Evolutionary conservation across 2,113 vertebrate genomes (phyloP).

Genomic region (Fregata magnificens): DNA sequence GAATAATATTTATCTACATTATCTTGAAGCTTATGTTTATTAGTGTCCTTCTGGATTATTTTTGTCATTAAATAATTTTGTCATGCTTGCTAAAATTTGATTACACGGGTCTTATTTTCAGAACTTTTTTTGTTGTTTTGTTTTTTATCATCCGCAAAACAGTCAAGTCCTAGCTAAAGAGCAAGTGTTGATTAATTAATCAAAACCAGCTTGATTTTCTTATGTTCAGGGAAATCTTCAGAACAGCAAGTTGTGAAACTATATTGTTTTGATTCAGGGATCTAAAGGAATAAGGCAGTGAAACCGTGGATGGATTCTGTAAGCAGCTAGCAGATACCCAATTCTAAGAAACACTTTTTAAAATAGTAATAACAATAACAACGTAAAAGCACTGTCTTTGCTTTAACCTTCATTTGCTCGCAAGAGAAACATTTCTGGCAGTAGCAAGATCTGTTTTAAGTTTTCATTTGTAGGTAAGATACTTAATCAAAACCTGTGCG

Average conservation of each 20-base stretch:
- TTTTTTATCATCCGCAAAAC: background rate
- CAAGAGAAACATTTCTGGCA: background rate
- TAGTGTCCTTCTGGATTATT: background rate
- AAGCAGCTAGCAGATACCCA: background rate
- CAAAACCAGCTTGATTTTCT: constrained; percentile 24
- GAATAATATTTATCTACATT: background rate
- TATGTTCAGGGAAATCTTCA: constrained; percentile 8
- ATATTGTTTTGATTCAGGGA: background rate
- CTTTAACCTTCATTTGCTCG: background rate
- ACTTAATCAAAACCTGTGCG: background rate
- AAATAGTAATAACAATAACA: background rate
- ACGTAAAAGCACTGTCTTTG: background rate
- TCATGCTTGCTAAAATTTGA: background rate
- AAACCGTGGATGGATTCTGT: background rate
- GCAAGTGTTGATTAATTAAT: constrained; percentile 17
- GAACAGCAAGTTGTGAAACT: background rate
- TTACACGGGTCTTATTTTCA: background rate
- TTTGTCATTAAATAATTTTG: background rate
- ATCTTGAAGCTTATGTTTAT: background rate
- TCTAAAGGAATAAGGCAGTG: background rate
- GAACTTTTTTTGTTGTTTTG: background rate
- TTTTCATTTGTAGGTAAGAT: background rate
- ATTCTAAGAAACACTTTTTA: background rate
- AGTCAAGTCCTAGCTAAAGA: background rate
- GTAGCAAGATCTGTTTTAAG: background rate